phyloP scores from a whole-genome alignment of 2,888 invertebrate species.

The Eristalis arbustorum region DNA sequence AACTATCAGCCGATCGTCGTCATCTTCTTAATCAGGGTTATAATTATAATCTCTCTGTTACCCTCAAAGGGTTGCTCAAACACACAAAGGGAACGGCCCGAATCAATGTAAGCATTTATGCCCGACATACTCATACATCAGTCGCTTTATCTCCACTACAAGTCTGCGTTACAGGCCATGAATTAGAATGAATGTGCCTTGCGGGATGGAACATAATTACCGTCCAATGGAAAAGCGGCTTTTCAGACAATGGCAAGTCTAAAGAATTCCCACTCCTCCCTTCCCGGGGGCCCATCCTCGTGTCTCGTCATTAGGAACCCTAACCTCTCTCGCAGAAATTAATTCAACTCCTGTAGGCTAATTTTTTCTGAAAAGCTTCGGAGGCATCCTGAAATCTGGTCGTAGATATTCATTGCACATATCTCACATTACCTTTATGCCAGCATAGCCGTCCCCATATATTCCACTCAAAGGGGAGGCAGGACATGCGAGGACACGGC shows the following conservation, averaged over 20 bases:
- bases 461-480: conserved; percentile 35
- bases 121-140: conserved; percentile 5
- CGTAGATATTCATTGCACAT: conserved; percentile 48
- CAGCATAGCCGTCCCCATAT: conserved; percentile 40
- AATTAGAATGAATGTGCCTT: conserved; percentile 35
- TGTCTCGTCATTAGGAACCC: conserved; percentile 19
- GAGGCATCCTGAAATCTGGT: conserved; percentile 24
- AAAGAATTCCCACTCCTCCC: neutral
- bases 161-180: conserved; percentile 13
- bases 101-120: conserved; percentile 18
- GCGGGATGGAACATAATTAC: conserved; percentile 1
- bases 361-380: conserved; percentile 39
- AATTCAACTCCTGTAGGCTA: conserved; percentile 2
- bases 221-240: neutral
- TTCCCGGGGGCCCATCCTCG: neutral
- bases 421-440: conserved; percentile 63
- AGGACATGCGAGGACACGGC: conserved; percentile 31
- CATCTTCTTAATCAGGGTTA: neutral
- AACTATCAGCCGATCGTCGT: neutral
- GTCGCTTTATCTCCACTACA: conserved; percentile 4
- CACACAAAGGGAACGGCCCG: neutral
- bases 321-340: conserved; percentile 43
- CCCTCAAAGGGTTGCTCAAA: neutral
- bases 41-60: conserved; percentile 1
- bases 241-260: neutral